Evolutionary conservation across 2,888 invertebrate genomes (phyloP), one percentile per base, ranked within the genome.

Genomic region (Coenonympha glycerion): DNA sequence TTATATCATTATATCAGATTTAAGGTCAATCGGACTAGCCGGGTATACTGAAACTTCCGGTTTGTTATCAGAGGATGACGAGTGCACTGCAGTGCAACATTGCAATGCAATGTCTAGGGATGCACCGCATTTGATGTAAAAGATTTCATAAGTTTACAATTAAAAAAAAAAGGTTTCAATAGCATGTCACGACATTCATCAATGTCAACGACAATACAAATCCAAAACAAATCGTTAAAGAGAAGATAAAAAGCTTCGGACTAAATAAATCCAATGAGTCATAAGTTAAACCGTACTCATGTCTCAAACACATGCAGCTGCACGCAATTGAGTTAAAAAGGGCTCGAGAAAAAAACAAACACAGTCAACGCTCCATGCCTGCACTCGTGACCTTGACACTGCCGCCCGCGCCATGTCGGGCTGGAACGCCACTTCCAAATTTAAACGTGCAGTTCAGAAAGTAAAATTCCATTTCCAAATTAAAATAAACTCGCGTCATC

Each of bases 331-430:
- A 45, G 40, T 53, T 61, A 56, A 65, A 64, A 68, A 64, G 63
- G 63, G 63, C 60, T 58, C 53, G 49, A 57, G 60, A 62, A 47
- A 59, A 62, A 53, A 60, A 55, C 57, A 57, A 56, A 60, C 59
- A 61, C 58, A 65, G 65, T 65, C 58, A 62, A 61, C 57, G 64
- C 58, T 45, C 59, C 57, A 57, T 30, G 34, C 51, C 36, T 30
- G 59, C 56, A 66, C 65, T 67, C 73, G 64, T 73, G 79, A 77
- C 79, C 79, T 78, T 79, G 79, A 71, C 78, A 75, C 67, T 70
- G 68, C 59, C 65, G 59, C 60, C 51, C 44, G 58, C 58, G 58
- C 61, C 37, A 37, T 34, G 33, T 37, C 30, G 28, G 16, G 8
- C 18, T 11, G 37, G 37, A 22, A 47, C 39, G 28, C 28, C 49